These are phyloP conservation scores for Geotrupes spiniger DNA, from an alignment of 2,888 invertebrate genomes.

Conservation along the genomic window DNA sequence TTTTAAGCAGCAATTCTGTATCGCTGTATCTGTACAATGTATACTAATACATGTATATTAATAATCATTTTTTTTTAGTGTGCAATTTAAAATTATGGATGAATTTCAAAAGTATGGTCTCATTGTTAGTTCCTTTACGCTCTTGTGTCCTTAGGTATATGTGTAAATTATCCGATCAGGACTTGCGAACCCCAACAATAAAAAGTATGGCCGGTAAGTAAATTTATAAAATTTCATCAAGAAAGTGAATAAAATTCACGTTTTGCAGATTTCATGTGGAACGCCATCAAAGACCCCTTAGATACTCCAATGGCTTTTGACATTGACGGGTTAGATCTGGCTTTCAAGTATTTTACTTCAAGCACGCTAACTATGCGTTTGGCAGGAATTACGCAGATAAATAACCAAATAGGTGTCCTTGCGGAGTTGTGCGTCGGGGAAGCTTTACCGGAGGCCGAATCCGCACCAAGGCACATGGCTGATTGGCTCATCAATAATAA, in stretches of 20 bases:
- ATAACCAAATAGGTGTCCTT: slow-evolving; percentile 87
- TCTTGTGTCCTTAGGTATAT: slow-evolving; percentile 87
- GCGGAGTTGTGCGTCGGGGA: slow-evolving; percentile 90
- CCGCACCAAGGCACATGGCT: slow-evolving; percentile 79
- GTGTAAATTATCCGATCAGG: slow-evolving; percentile 91
- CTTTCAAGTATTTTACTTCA: slow-evolving; percentile 95
- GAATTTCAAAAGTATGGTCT: slow-evolving; percentile 85
- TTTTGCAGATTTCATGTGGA: slow-evolving; percentile 86
- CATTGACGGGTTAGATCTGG: slow-evolving; percentile 82
- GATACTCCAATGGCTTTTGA: slow-evolving; percentile 86
- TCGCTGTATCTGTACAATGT: too few relatives aligned
- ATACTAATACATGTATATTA: too few relatives aligned
- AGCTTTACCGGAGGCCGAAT: slow-evolving; percentile 79
- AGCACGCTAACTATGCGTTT: slow-evolving; percentile 91
- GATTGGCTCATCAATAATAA: slow-evolving; percentile 87
- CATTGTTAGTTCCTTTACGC: slow-evolving; percentile 83
- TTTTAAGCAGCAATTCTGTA: too few relatives aligned
- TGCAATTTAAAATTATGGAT: slow-evolving; percentile 93
- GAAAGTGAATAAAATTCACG: not conserved
- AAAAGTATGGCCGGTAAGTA: slow-evolving; percentile 84
- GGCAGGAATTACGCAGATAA: slow-evolving; percentile 92
- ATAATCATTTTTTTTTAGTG: slow-evolving; percentile 50
- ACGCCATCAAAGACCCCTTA: slow-evolving; percentile 87
- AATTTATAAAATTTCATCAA: not conserved
- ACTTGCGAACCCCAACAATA: slow-evolving; percentile 81